phyloP scores from a whole-genome alignment of 2,113 vertebrate species.

The Arothron firmamentum region DNA sequence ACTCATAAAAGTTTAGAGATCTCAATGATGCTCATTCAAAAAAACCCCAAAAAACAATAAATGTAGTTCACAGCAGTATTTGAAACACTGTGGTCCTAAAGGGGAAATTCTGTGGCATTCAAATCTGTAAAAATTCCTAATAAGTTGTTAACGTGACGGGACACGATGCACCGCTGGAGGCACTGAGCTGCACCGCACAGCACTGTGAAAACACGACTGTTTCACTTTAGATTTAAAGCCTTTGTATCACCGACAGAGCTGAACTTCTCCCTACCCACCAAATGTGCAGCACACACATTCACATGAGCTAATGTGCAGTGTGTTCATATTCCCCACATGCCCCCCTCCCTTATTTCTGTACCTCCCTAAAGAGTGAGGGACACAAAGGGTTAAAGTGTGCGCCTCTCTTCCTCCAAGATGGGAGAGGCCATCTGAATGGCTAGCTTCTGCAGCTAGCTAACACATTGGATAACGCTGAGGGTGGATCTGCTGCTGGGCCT shows the following conservation, averaged over 20 bases:
- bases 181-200: slow-evolving; percentile 3
- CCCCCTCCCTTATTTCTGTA: slow-evolving; percentile 16
- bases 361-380: slow-evolving; percentile 14
- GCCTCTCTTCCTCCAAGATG: slow-evolving; percentile 69
- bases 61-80: background rate
- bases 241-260: background rate
- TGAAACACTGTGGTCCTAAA: too few species aligned
- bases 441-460: slow-evolving; percentile 75
- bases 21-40: background rate
- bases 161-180: slow-evolving; percentile 11
- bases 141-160: slow-evolving; percentile 27
- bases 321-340: background rate
- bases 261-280: too few species aligned
- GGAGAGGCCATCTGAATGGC: slow-evolving; percentile 72
- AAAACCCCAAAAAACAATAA: background rate
- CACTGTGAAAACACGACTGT: background rate
- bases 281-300: too few species aligned
- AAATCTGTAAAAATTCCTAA: background rate
- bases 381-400: slow-evolving; percentile 69
- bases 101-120: background rate
- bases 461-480: slow-evolving; percentile 86
- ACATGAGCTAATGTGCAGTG: too few species aligned
- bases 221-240: background rate
- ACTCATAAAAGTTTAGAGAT: too few species aligned
- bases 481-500: slow-evolving; percentile 78